These are phyloP conservation scores for Muscicapa comitata DNA, from an alignment of 2,797 vertebrate species.

Conservation along the genomic window DNA sequence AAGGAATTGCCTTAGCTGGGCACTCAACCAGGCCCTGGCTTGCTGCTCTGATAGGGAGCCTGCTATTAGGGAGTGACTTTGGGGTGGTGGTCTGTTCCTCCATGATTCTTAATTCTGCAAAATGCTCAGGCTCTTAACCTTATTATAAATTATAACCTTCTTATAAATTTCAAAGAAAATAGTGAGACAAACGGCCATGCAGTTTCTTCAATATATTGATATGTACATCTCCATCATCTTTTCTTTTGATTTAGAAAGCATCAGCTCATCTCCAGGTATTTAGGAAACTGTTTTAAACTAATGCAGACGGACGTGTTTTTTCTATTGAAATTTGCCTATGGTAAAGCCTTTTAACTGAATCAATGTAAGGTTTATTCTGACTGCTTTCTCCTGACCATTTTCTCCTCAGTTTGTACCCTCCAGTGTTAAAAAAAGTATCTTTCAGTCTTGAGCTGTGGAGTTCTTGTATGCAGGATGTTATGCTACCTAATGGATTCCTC, in stretches of 20 bases:
- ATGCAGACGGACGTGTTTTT: accelerated
- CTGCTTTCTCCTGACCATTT: not conserved
- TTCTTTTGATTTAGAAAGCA: not conserved
- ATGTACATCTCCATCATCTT: not conserved
- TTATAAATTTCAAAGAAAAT: not conserved
- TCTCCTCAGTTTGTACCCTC: not conserved
- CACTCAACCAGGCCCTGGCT: not conserved
- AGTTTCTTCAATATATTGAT: not conserved
- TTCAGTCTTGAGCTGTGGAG: not conserved
- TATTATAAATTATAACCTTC: not conserved
- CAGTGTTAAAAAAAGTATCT: not conserved
- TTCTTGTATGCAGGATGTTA: not conserved
- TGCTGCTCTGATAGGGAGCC: not conserved
- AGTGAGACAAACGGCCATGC: not conserved
- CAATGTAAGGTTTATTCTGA: not conserved
- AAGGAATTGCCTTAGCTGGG: not conserved
- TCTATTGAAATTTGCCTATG: not conserved
- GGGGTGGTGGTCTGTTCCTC: not conserved
- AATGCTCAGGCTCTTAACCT: not conserved
- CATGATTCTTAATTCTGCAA: not conserved
- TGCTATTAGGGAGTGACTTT: not conserved
- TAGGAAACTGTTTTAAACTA: not conserved
- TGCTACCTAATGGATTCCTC: not conserved
- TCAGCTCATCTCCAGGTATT: not conserved
- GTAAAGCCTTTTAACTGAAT: not conserved